A percentile compares a stretch with the other conserved stretches of the same genome.
phyloP scores from a whole-genome alignment of 1,140 invertebrate species.

The Spodoptera frugiperda region DNA sequence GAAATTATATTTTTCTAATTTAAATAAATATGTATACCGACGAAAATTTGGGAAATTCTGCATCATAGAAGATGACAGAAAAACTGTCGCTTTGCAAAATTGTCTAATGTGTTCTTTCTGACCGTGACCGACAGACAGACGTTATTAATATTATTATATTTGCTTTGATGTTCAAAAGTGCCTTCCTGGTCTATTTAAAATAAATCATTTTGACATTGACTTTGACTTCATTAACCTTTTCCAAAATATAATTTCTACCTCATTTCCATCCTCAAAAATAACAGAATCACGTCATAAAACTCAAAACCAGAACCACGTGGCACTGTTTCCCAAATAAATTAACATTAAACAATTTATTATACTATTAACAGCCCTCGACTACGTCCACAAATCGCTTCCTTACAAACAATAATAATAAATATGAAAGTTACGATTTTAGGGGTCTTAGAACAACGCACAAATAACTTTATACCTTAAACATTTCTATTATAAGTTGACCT shows the following conservation, averaged over 20 bases:
- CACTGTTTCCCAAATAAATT: slow-evolving; percentile 14
- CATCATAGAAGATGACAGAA: too few relatives aligned
- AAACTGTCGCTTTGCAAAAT: too few relatives aligned
- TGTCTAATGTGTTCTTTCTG: too few relatives aligned
- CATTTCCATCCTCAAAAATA: neutral
- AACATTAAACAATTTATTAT: slow-evolving; percentile 41
- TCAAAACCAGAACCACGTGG: neutral
- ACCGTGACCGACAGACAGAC: too few relatives aligned
- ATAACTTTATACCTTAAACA: too few relatives aligned
- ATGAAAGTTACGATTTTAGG: slow-evolving; percentile 14
- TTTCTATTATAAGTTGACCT: too few relatives aligned
- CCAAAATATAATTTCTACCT: neutral
- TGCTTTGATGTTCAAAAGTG: too few relatives aligned
- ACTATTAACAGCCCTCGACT: slow-evolving; percentile 46
- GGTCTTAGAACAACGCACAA: neutral
- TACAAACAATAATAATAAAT: slow-evolving; percentile 34
- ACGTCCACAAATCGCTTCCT: slow-evolving; percentile 35
- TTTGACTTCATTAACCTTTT: neutral
- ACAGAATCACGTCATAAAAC: neutral
- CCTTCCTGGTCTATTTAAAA: too few relatives aligned
- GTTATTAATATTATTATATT: too few relatives aligned
- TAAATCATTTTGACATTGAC: too few relatives aligned
- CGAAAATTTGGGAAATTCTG: too few relatives aligned
- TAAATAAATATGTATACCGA: neutral
- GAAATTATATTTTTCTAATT: slow-evolving; percentile 1